These are phyloP conservation scores for Callospermophilus lateralis DNA, from an alignment of 2,113 vertebrate species.

Conservation along the genomic window DNA sequence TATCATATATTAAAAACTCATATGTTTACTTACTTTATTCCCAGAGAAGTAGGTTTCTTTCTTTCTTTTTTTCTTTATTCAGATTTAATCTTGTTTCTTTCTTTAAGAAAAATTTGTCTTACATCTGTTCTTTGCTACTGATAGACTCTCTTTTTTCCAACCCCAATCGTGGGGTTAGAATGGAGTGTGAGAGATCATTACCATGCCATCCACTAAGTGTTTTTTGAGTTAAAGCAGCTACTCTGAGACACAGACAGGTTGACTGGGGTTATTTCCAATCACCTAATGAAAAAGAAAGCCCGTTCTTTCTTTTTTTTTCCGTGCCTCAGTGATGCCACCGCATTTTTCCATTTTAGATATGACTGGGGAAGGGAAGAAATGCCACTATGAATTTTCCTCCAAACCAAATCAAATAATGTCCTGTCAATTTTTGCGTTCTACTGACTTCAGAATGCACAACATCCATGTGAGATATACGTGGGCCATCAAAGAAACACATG, in stretches of 20 bases:
- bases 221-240: neutral
- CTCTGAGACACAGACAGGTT: neutral
- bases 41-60: too few species aligned
- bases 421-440: neutral
- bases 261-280: neutral
- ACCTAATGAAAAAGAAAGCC: neutral
- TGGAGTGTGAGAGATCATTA: neutral
- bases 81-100: constrained; percentile 5
- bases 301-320: neutral
- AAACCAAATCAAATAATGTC: too few species aligned
- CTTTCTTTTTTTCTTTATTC: neutral
- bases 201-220: too few species aligned
- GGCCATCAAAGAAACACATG: rapidly evolving
- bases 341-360: neutral
- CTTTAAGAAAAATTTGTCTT: constrained; percentile 5
- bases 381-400: neutral
- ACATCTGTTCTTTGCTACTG: constrained; percentile 13
- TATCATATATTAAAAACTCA: too few species aligned
- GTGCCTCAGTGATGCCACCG: neutral
- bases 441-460: neutral
- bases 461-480: neutral
- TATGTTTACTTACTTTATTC: too few species aligned
- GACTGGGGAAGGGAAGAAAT: neutral
- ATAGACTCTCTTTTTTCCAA: neutral
- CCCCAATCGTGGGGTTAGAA: neutral